Evolutionary conservation across 92 coral and sea anemone genomes (phyloP), one percentile per base, ranked within the genome.

Genomic region (Actinernus sp.): DNA sequence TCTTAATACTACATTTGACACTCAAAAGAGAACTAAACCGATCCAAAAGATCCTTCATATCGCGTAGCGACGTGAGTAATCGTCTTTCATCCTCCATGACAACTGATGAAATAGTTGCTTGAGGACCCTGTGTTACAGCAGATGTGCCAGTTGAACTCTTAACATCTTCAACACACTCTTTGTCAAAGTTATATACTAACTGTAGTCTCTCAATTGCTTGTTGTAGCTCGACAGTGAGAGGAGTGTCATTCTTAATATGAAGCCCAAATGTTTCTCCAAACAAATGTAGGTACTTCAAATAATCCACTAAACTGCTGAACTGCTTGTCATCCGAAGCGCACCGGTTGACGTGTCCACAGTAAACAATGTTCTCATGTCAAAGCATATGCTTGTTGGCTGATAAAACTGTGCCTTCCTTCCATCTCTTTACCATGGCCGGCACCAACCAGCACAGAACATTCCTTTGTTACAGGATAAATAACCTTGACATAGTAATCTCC

Each of bases 261-360:
- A 79, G 79, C 39, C 68, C 67, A 70, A 79, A 80, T 12, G 75
- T 71, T 50, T 80, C 87, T 63, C 81, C 88, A 65, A 64, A 73
- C 31, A 82, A 44, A 82, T 73, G 44, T 49, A 73, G 60, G 58
- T 73, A 40, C 82, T 73, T 49, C 61, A 71, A 37, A 72, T 80
- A 80, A 29, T 80, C 81, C 21, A 69, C 79, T 24, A 78, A 60
- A 69, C 85, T 69, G 13, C 4, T 71, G 79, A 61, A 61, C 60
- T 71, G 88, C 76, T 81, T 37, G 88, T 43, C 82, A 72, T 64
- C 23, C 70, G 76, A 27, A 81, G 88, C 19, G 70, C 11, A 62
- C 68, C 74, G 17, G 68, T 79, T 52, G 86, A 31, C n/a, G 79
- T 70, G 53, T 71, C 81, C 17, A 71, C 44, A 31, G 86, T 62